Percentiles rank a stretch among this genome's conserved stretches.
These are phyloP conservation scores for Caerostris darwini DNA, from an alignment of 1,140 invertebrate species.

Conservation along the genomic window DNA sequence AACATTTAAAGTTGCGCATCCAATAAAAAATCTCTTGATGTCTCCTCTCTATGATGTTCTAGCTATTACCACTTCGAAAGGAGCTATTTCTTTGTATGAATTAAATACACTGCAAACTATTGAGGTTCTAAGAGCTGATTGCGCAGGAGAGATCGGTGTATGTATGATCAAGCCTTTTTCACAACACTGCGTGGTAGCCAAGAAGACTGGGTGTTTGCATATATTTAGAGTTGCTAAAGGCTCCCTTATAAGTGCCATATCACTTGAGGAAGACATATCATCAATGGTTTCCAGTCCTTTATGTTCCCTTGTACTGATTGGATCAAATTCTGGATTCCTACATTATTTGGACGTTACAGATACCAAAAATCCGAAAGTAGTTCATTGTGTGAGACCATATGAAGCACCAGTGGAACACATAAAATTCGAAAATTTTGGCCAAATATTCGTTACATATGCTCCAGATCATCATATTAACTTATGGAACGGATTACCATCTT, in stretches of 20 bases:
- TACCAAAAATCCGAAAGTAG: slow-evolving; percentile 15
- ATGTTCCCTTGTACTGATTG: background rate
- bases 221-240: slow-evolving; percentile 27
- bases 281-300: slow-evolving; percentile 37
- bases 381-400: slow-evolving; percentile 13
- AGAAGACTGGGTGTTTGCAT: background rate
- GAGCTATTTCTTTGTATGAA: background rate
- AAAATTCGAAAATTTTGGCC: slow-evolving; percentile 40
- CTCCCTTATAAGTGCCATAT: background rate
- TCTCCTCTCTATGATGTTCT: slow-evolving; percentile 3
- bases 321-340: slow-evolving; percentile 19
- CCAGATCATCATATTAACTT: slow-evolving; percentile 19
- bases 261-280: slow-evolving; percentile 35
- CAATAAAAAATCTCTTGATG: background rate
- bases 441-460: background rate
- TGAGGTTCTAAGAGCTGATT: background rate
- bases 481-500: slow-evolving; percentile 49
- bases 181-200: background rate
- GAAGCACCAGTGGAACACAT: slow-evolving; percentile 21
- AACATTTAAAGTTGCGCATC: background rate
- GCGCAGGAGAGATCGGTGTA: background rate
- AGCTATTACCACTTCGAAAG: slow-evolving; percentile 14
- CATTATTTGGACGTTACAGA: slow-evolving; percentile 24
- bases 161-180: background rate
- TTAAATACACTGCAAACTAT: background rate